phyloP scores from a whole-genome alignment of 2,888 invertebrate species.

The Lochmaea capreae region DNA sequence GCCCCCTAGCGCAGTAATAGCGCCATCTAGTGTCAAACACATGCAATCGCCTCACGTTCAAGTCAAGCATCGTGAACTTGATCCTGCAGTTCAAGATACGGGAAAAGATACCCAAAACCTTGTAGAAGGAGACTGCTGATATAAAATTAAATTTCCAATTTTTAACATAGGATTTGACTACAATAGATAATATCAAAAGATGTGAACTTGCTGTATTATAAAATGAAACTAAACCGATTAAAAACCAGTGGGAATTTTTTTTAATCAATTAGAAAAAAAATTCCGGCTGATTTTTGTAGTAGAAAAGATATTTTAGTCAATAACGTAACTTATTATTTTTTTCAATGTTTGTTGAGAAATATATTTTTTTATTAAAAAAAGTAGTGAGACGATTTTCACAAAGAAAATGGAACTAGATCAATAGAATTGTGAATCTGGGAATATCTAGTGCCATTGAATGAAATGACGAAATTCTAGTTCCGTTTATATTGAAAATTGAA shows the following conservation, averaged over 20 bases:
- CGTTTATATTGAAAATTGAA: constrained; percentile 24
- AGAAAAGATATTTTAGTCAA: constrained; percentile 40
- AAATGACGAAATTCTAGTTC: constrained; percentile 23
- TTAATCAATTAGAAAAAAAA: neutral
- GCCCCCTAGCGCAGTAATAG: constrained; percentile 79
- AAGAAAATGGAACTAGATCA: constrained; percentile 19
- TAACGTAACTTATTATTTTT: constrained; percentile 46
- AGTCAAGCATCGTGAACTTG: constrained; percentile 81
- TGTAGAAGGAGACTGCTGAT: constrained; percentile 87
- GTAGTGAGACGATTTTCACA: constrained; percentile 41
- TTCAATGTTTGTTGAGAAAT: constrained; percentile 43
- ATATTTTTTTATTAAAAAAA: constrained; percentile 49
- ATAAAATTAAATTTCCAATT: constrained; percentile 56
- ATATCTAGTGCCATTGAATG: constrained; percentile 48
- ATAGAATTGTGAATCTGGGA: constrained; percentile 17
- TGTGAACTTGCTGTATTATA: constrained; percentile 35
- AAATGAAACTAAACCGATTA: constrained; percentile 21
- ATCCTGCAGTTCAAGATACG: constrained; percentile 85
- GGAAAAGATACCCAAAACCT: constrained; percentile 92
- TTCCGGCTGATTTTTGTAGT: neutral
- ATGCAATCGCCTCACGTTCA: constrained; percentile 80
- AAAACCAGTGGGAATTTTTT: neutral
- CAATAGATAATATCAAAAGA: constrained; percentile 49
- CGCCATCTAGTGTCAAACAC: constrained; percentile 86
- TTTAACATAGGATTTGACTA: constrained; percentile 54